Conservation (phyloP, 2,797 vertebrate species). For the Rhadinocentrus ornatus region DNA sequence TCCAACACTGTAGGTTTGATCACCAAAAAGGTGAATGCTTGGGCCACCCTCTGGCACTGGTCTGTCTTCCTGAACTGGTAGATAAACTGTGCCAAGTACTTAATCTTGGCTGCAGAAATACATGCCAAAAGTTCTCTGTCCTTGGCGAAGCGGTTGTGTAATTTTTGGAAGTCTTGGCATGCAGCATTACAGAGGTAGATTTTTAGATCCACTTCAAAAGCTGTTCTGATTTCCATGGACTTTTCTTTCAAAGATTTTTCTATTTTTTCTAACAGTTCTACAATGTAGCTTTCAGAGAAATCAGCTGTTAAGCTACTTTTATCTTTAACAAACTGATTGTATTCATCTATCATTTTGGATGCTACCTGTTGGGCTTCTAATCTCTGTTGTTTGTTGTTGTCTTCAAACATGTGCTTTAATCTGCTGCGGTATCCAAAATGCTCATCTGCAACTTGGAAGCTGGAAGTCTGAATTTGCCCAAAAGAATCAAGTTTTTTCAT, state of each 20-base stretch:
- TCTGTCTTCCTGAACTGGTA: constrained; percentile 77
- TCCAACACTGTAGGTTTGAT: constrained; percentile 72
- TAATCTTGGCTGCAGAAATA: constrained; percentile 64
- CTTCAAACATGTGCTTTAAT: constrained; percentile 76
- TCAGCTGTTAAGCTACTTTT: constrained; percentile 65
- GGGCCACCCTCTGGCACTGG: constrained; percentile 73
- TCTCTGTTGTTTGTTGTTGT: constrained; percentile 69
- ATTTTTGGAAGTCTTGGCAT: constrained; percentile 74
- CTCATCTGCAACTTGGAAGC: constrained; percentile 70
- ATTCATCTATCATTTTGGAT: constrained; percentile 64
- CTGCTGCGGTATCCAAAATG: constrained; percentile 79
- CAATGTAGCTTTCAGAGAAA: constrained; percentile 79
- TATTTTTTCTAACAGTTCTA: constrained; percentile 73
- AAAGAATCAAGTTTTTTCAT: constrained; percentile 57
- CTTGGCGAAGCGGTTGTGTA: constrained; percentile 72
- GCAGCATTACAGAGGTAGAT: constrained; percentile 74
- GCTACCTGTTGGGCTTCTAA: constrained; percentile 67
- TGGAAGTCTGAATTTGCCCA: constrained; percentile 20
- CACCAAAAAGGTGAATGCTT: constrained; percentile 68
- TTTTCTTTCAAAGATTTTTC: constrained; percentile 73
- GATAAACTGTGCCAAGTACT: constrained; percentile 68
- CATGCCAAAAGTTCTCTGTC: constrained; percentile 59
- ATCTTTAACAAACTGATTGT: constrained; percentile 66
- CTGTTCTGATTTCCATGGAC: constrained; percentile 59
- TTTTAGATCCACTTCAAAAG: constrained; percentile 82